Base-by-base conservation (phyloP, 2,888 invertebrate species). In the Synanthedon tipuliformis region DNA sequence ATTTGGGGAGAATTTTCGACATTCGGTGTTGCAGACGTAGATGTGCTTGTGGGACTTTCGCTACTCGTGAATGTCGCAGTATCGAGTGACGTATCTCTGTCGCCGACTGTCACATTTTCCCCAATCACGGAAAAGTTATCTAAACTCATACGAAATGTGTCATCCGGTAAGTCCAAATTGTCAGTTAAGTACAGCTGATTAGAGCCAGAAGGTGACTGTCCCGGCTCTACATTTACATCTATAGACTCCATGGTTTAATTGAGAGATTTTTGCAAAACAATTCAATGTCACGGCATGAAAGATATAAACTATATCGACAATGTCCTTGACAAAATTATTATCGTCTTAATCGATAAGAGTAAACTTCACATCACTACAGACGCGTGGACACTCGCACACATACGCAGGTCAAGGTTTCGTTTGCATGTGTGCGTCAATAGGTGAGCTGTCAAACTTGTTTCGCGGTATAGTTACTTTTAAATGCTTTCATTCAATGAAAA, bases 371-470 rank as follows among this genome's bases (percentile, higher is more conserved):
- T 84, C 84, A 83, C 84, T 85, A 57, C 34, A 50, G 41, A 27
- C 56, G 54, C 56, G 62, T 55, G 54, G 59, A 52, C 57, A 73
- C 76, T 7, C 34, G 57, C 80, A 82, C 76, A 85, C 83, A 74
- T 75, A 74, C 78, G 75, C 76, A 75, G 3, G 57, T 45, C 55
- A 54, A 54, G 58, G 53, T 53, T 53, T 52, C 54, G 52, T 61
- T 57, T 51, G 51, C 59, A 51, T 58, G 61, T 63, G 58, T 73
- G 83, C 73, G 34, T 81, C 71, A 62, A 63, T 68, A 56, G 52
- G 61, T 74, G 81, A 84, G 77, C 79, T 85, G 86, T 86, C 86
- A 86, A 85, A 85, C 84, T 66, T 64, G 85, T 86, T 84, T 78
- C 65, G 81, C 81, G 79, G 75, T 69, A 68, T 71, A 65, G 55